phyloP scores from a whole-genome alignment of 2,797 vertebrate species.

The Notamacropus eugenii region DNA sequence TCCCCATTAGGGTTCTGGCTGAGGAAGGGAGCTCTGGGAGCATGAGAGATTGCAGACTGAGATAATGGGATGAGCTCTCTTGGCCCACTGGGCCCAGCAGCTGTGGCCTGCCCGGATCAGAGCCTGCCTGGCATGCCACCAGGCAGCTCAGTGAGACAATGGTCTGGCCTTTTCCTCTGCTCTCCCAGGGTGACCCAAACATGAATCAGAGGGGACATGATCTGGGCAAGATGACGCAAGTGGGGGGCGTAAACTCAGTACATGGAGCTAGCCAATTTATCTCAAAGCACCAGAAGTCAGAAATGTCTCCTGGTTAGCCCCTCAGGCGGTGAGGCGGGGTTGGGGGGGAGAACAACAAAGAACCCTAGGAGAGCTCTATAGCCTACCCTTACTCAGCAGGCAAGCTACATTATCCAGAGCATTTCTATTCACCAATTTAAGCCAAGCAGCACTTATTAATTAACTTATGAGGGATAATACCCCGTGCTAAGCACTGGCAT shows the following conservation, averaged over 20 bases:
- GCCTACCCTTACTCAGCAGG: accelerated
- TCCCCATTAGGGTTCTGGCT: neutral
- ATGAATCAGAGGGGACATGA: conserved; percentile 68
- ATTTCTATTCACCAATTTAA: neutral
- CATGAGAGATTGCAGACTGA: conserved; percentile 66
- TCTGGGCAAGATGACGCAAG: conserved; percentile 41
- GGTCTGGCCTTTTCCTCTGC: neutral
- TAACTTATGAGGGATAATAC: neutral
- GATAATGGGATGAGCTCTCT: conserved; percentile 61
- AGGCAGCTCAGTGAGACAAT: neutral
- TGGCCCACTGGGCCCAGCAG: conserved; percentile 58
- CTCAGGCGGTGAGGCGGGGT: neutral
- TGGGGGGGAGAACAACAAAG: neutral
- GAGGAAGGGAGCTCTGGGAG: neutral
- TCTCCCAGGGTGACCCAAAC: conserved; percentile 53
- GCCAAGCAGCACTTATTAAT: neutral
- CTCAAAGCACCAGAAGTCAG: neutral
- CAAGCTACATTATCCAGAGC: accelerated
- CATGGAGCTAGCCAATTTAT: neutral
- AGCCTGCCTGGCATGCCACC: neutral
- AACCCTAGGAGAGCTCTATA: neutral
- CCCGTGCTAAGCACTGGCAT: neutral
- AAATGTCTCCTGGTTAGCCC: neutral
- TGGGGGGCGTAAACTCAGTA: neutral
- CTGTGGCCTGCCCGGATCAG: conserved; percentile 53